A percentile compares a stretch with the other conserved stretches of the same genome.
Conservation (phyloP, 1,140 invertebrate genomes). For the Drosophila melanica region DNA sequence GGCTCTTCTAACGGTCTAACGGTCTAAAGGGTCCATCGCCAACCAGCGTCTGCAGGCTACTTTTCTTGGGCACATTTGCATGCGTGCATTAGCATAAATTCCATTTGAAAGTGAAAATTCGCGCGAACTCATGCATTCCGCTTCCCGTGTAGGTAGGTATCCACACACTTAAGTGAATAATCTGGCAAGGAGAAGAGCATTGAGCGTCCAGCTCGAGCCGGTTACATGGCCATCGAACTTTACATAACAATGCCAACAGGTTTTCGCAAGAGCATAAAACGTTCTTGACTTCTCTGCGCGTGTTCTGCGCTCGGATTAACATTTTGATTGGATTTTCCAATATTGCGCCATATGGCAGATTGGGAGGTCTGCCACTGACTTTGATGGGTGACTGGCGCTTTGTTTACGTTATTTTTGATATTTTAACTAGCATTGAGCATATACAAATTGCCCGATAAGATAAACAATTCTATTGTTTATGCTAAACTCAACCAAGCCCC, state of each 20-base stretch:
- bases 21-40: constrained; percentile 24
- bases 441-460: constrained; percentile 32
- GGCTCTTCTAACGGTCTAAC: too few species aligned
- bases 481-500: background rate
- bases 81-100: constrained; percentile 41
- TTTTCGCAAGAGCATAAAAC: constrained; percentile 35
- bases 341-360: constrained; percentile 76
- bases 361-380: constrained; percentile 11
- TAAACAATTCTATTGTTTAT: constrained; percentile 33
- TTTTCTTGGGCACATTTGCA: constrained; percentile 25
- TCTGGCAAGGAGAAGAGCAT: constrained; percentile 1
- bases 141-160: too few species aligned
- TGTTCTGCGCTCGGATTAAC: constrained; percentile 67
- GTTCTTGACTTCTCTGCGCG: constrained; percentile 29
- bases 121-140: too few species aligned
- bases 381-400: constrained; percentile 24
- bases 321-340: constrained; percentile 83
- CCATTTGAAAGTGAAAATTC: constrained; percentile 35
- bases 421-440: constrained; percentile 6
- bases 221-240: constrained; percentile 34
- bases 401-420: constrained; percentile 31
- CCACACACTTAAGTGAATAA: background rate
- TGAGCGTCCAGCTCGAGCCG: constrained; percentile 8
- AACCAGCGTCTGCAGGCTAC: background rate
- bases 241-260: constrained; percentile 44